Evolutionary conservation across 2,888 invertebrate species (phyloP).

Genomic region (Drosophila gaucha): DNA sequence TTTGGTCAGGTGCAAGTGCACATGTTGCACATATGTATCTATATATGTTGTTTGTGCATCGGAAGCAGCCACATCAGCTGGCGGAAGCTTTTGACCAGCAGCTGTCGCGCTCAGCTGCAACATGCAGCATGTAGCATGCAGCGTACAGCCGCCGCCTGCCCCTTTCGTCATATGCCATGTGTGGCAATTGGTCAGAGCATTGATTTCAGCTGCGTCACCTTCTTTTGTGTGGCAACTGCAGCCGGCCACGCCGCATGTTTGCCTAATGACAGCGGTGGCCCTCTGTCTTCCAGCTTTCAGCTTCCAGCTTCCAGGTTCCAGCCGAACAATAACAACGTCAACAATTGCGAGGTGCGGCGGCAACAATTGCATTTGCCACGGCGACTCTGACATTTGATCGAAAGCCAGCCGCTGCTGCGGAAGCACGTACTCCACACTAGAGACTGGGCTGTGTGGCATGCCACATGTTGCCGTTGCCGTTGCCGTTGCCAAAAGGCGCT

Average conservation of each 20-base stretch:
- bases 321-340: slow-evolving; percentile 51
- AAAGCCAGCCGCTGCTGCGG: slow-evolving; percentile 70
- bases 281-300: slow-evolving; percentile 23
- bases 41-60: slow-evolving; percentile 27
- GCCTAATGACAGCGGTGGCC: slow-evolving; percentile 59
- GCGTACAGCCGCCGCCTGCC: slow-evolving; percentile 23
- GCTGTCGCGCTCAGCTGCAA: slow-evolving; percentile 43
- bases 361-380: slow-evolving; percentile 15
- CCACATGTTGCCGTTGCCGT: slow-evolving; percentile 41
- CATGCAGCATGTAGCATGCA: background rate
- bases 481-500: slow-evolving; percentile 52
- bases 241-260: slow-evolving; percentile 42
- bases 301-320: slow-evolving; percentile 7
- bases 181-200: slow-evolving; percentile 53
- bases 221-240: slow-evolving; percentile 51
- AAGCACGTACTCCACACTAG: slow-evolving; percentile 43
- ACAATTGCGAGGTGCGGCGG: slow-evolving; percentile 68
- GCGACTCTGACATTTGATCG: slow-evolving; percentile 68
- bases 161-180: slow-evolving; percentile 17
- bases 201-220: slow-evolving; percentile 78
- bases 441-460: slow-evolving; percentile 22
- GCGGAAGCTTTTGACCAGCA: slow-evolving; percentile 62
- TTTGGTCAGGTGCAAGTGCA: slow-evolving; percentile 66
- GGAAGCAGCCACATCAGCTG: slow-evolving; percentile 67
- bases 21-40: slow-evolving; percentile 41